Evolutionary conservation across 2,888 invertebrate species (phyloP), one percentile per base, ranked within the genome.

Genomic region (Digitonthophagus gazella): DNA sequence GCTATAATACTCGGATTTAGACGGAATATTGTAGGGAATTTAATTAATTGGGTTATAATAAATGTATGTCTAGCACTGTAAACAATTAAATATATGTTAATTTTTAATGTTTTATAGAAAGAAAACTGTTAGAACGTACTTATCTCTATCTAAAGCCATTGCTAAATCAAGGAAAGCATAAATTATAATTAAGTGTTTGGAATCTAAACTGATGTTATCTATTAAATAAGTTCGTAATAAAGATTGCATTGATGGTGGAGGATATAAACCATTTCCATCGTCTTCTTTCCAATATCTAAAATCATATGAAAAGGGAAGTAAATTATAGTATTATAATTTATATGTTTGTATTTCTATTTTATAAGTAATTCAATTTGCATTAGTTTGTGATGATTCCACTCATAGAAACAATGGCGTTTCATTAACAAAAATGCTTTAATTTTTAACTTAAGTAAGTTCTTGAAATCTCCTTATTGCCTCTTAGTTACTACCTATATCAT

Each of bases 101-200:
- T 8, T 15, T 22, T 66, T 16, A n/a, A 19, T 3, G 55, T 14
- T 58, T 54, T 57, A 58, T 15, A 67, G 8, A 22, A 15, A 20
- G 20, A 20, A 16, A 55, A 68, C 66, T 58, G 71, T 68, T n/a
- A n/a, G n/a, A n/a, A 64, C 77, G 75, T 76, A 87, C 84, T 83
- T 82, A 65, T 86, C 84, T 72, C 89, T 88, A 74, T 91, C 89
- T 64, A 91, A 85, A 1, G 89, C 83, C 85, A 88, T 89, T 44
- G 91, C 90, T 72, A 96, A 86, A 78, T 97, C 96, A 73, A 95
- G 85, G 65, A 96, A 86, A 1, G 95, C 84, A 76, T 97, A 97
- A 16, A 93, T 86, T 11, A 93, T 86, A 0, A 97, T 84, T 5
- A 90, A 89, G 77, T 95, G 94, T 78, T 96, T 96, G 72, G 88